Percentiles rank a stretch among this genome's conserved stretches.
phyloP scores from a whole-genome alignment of 1,140 invertebrate species.

The Drosophila ficusphila region DNA sequence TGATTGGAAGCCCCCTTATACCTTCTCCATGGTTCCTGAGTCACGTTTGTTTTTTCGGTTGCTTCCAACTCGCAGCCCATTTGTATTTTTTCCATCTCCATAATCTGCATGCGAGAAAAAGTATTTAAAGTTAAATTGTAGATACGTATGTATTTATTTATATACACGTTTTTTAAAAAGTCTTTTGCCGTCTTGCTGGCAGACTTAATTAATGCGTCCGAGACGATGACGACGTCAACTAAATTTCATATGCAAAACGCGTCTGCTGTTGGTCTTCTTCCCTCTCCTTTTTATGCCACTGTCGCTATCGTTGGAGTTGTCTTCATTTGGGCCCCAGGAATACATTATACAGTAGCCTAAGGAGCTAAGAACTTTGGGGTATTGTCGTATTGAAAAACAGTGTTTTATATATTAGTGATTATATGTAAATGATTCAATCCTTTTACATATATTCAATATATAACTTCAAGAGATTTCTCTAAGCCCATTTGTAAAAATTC shows the following conservation, averaged over 20 bases:
- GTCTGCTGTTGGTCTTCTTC: constrained; percentile 44
- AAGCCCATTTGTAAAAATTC: too few relatives aligned
- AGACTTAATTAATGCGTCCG: constrained; percentile 70
- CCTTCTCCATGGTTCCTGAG: constrained; percentile 31
- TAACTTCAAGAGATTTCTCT: too few relatives aligned
- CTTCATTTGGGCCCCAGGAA: neutral
- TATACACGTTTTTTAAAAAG: constrained; percentile 25
- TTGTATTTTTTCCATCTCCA: constrained; percentile 53
- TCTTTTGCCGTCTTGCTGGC: constrained; percentile 34
- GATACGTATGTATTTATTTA: constrained; percentile 20
- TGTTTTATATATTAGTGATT: too few relatives aligned
- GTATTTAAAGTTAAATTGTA: constrained; percentile 71
- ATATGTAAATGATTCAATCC: too few relatives aligned
- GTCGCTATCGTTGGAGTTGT: constrained; percentile 28
- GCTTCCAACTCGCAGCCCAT: constrained; percentile 49
- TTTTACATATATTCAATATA: too few relatives aligned
- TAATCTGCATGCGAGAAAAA: constrained; percentile 49
- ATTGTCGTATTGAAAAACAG: too few relatives aligned
- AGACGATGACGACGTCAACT: constrained; percentile 39
- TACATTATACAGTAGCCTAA: neutral
- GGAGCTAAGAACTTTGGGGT: too few relatives aligned
- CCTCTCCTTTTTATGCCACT: constrained; percentile 11
- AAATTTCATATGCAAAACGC: constrained; percentile 67
- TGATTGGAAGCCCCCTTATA: constrained; percentile 13
- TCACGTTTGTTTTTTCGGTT: constrained; percentile 62